Evolutionary conservation across 1,140 invertebrate species (phyloP).

Genomic region (Lineus longissimus): DNA sequence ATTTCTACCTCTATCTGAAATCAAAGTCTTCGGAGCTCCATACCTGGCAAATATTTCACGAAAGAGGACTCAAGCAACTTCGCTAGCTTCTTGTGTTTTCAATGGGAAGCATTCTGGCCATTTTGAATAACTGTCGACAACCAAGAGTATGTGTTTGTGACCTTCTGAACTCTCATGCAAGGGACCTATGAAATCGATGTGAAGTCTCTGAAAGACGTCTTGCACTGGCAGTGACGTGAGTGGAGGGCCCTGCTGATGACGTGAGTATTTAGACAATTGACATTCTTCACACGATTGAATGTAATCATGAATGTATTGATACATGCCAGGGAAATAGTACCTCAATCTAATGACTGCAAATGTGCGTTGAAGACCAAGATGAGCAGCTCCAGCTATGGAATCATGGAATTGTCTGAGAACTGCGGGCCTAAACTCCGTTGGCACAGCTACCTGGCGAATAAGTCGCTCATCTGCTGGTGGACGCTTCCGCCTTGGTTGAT

Average conservation of each 20-base stretch:
- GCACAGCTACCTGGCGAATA: neutral
- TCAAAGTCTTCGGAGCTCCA: constrained; percentile 15
- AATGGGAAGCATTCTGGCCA: constrained; percentile 20
- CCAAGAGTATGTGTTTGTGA: constrained; percentile 19
- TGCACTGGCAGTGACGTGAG: constrained; percentile 19
- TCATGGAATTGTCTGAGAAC: neutral
- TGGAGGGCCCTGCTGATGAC: constrained; percentile 14
- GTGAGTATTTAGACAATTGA: constrained; percentile 20
- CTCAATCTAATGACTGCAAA: constrained; percentile 5
- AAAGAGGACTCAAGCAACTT: constrained; percentile 20
- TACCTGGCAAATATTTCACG: constrained; percentile 20
- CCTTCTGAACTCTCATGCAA: constrained; percentile 5
- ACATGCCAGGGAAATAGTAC: constrained; percentile 8
- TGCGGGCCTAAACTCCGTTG: neutral
- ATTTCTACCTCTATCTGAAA: constrained; percentile 23
- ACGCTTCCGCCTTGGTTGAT: constrained; percentile 13
- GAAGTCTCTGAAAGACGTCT: constrained; percentile 6
- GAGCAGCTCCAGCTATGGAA: neutral
- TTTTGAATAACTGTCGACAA: constrained; percentile 16
- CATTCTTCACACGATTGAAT: constrained; percentile 24
- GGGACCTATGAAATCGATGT: constrained; percentile 12
- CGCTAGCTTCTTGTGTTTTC: constrained; percentile 18
- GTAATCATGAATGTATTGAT: constrained; percentile 16
- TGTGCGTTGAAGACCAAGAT: constrained; percentile 5
- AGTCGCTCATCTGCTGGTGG: neutral